These are phyloP conservation scores for Hippoglossus hippoglossus DNA, from an alignment of 2,797 vertebrate species.

Conservation along the genomic window DNA sequence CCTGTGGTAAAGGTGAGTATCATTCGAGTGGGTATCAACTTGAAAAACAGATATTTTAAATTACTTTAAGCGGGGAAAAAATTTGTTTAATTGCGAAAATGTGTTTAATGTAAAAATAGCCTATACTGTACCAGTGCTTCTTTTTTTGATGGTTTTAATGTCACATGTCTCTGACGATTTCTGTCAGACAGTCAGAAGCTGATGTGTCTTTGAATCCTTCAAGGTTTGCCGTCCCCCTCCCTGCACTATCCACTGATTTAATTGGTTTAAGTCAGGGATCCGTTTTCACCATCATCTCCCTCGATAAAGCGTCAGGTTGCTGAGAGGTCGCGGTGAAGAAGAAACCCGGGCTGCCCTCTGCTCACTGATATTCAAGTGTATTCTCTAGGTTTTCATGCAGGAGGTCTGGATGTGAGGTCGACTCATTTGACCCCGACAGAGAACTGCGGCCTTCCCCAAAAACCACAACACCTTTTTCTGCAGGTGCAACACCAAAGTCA, in stretches of 20 bases:
- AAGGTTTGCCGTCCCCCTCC: conserved; percentile 47
- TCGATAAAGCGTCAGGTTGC: conserved; percentile 43
- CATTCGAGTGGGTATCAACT: conserved; percentile 53
- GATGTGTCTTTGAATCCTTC: conserved; percentile 51
- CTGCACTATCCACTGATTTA: conserved; percentile 71
- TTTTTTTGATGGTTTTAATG: conserved; percentile 21
- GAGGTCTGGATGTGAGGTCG: conserved; percentile 13
- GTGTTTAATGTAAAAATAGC: conserved; percentile 15
- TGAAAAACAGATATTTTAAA: conserved; percentile 31
- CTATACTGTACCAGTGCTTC: background rate
- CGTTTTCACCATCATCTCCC: conserved; percentile 34
- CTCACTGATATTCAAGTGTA: conserved; percentile 48
- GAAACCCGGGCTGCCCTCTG: conserved; percentile 31
- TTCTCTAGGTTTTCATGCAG: conserved; percentile 10
- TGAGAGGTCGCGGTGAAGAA: conserved; percentile 50
- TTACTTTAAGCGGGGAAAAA: background rate
- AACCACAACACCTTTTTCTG: conserved; percentile 27
- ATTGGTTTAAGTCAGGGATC: conserved; percentile 64
- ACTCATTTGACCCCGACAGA: conserved; percentile 8
- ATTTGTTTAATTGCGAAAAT: background rate
- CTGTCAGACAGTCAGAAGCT: conserved; percentile 30
- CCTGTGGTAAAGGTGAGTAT: conserved; percentile 62
- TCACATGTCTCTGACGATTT: conserved; percentile 22
- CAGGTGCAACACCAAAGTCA: conserved; percentile 16
- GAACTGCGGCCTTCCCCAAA: conserved; percentile 24